Conservation (phyloP, 1,140 invertebrate species). For the Drosophila pectinifera region DNA sequence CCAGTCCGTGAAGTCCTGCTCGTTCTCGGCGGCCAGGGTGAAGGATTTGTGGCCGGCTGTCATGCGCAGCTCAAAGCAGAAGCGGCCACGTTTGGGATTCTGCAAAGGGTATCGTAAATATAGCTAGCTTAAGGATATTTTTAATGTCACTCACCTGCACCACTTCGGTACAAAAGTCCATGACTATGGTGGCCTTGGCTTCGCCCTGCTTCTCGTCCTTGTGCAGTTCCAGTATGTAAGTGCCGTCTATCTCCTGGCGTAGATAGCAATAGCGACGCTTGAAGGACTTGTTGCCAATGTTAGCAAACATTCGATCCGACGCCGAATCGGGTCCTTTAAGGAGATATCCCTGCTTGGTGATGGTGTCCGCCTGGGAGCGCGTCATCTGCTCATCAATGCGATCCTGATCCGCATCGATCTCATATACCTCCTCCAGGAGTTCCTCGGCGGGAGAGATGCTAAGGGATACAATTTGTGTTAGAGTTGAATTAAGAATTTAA, state of each 20-base stretch:
- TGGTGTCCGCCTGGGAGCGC: constrained; percentile 88
- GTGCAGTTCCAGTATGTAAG: constrained; percentile 95
- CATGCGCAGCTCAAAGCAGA: constrained; percentile 95
- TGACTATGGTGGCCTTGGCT: constrained; percentile 95
- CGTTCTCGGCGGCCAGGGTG: constrained; percentile 94
- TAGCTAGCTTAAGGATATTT: not conserved
- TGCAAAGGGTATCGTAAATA: constrained; percentile 73
- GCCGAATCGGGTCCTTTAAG: constrained; percentile 95
- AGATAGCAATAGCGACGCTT: constrained; percentile 95
- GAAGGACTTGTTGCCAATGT: constrained; percentile 95
- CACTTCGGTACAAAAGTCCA: constrained; percentile 96
- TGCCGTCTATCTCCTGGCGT: constrained; percentile 94
- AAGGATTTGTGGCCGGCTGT: constrained; percentile 92
- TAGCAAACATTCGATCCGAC: constrained; percentile 93
- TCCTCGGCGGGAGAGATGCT: constrained; percentile 85
- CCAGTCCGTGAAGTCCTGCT: constrained; percentile 94
- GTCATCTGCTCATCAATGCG: constrained; percentile 91
- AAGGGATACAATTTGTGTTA: not conserved
- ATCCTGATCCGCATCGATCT: constrained; percentile 94
- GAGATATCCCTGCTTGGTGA: constrained; percentile 95
- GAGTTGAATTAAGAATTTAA: not conserved
- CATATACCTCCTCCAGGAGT: constrained; percentile 93
- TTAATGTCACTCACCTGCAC: constrained; percentile 88
- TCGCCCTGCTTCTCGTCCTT: constrained; percentile 97
- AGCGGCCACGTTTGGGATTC: constrained; percentile 94